Base-by-base conservation (phyloP, 23 tunicate species). In the Styela clava region DNA sequence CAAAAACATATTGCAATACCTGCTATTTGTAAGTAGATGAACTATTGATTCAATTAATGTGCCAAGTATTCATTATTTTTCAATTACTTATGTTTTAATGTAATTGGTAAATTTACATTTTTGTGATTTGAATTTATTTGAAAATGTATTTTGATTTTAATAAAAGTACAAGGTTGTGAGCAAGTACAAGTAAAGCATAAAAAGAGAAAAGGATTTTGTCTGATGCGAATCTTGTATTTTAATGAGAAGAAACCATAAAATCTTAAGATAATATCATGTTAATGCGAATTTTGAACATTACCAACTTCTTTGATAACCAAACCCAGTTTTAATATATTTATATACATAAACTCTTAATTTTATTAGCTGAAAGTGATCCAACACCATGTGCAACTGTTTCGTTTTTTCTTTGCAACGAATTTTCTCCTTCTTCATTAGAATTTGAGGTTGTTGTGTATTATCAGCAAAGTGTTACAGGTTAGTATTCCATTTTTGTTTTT, bases 361-460 rank as follows among this genome's bases (percentile, higher is more conserved):
- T n/a, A n/a, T n/a, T 64, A 85, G 89, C 84, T 20, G 89, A 85
- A 69, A 31, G 30, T 33, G 92, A 87, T 33, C 86, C 68, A 5
- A 83, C 82, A 5, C 85, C 85, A 62, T 52, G 82, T 22, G 65
- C 84, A 21, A 69, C 85, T n/a, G 80, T 83, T 2, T 84, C 94
- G 16, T 89, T 89, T 33, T 89, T 32, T 74, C 78, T 89, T 16
- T 68, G 62, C 28, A 81, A 79, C 12, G 74, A 34, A 25, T 64
- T 64, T 61, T 52, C 74, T 27, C 94, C 94, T 0, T 79, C 94
- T 2, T 22, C 80, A 5, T 63, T 89, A 2, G 28, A 30, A 21
- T 78, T 69, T 31, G 52, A 74, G 9, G 69, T 89, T 20, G 31
- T 84, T 33, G 88, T 84, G 3, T 73, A 84, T 63, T 89, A 79